These are phyloP conservation scores for Luehdorfia chinensis DNA, from an alignment of 1,140 invertebrate species.

Conservation along the genomic window DNA sequence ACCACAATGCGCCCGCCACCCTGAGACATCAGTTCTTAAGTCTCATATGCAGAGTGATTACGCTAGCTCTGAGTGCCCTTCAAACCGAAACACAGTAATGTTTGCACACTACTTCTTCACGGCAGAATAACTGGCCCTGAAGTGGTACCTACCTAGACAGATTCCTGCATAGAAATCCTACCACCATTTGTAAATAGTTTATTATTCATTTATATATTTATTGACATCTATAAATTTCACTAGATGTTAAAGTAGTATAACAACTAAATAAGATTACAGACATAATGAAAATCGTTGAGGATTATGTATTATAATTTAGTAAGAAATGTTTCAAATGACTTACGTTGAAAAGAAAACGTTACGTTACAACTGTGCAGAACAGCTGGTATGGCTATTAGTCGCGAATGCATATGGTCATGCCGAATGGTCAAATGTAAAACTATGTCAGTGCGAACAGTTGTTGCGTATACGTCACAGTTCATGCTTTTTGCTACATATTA, in stretches of 20 bases:
- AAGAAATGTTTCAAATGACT: conserved; percentile 24
- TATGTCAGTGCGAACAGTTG: conserved; percentile 70
- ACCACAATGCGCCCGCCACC: too few species aligned
- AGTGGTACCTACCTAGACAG: too few species aligned
- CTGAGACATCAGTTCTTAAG: too few species aligned
- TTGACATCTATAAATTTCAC: neutral
- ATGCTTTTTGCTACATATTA: conserved; percentile 45
- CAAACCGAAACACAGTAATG: too few species aligned
- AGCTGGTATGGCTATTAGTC: conserved; percentile 37
- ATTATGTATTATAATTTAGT: too few species aligned
- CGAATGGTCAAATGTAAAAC: conserved; percentile 65
- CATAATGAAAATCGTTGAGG: too few species aligned
- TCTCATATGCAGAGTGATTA: too few species aligned
- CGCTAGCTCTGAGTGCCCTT: too few species aligned
- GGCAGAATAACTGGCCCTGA: too few species aligned
- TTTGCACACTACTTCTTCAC: too few species aligned
- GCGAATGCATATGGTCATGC: conserved; percentile 54
- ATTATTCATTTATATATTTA: neutral
- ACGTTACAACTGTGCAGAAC: neutral
- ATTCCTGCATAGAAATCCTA: too few species aligned
- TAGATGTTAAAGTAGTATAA: neutral
- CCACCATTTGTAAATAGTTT: neutral
- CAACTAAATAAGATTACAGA: too few species aligned
- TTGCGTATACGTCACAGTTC: conserved; percentile 56
- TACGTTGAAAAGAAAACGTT: conserved; percentile 22